A percentile compares a stretch with the other conserved stretches of the same genome.
Conservation (phyloP, 1,140 invertebrate genomes). For the Streblospio benedicti region DNA sequence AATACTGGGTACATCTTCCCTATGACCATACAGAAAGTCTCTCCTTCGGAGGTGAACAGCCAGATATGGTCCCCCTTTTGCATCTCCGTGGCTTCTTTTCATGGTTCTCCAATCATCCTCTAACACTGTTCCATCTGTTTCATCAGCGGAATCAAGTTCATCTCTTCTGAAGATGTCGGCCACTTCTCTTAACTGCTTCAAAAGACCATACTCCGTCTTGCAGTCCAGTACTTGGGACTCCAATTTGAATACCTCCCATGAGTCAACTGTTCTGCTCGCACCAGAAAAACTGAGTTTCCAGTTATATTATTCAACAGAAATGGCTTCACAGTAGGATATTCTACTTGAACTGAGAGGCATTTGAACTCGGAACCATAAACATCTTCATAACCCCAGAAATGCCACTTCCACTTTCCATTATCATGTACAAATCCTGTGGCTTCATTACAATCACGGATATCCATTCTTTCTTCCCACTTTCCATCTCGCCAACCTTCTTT, state of each 20-base stretch:
- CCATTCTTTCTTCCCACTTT: slow-evolving; percentile 73
- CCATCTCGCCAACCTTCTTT: slow-evolving; percentile 72
- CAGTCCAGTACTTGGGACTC: slow-evolving; percentile 32
- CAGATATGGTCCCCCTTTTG: slow-evolving; percentile 67
- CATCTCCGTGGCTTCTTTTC: slow-evolving; percentile 43
- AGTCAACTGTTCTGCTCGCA: slow-evolving; percentile 22
- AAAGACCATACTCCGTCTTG: slow-evolving; percentile 81
- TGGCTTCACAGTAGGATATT: slow-evolving; percentile 34
- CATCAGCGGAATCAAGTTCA: slow-evolving; percentile 62
- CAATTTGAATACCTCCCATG: slow-evolving; percentile 32
- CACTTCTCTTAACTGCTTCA: slow-evolving; percentile 57
- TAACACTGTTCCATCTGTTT: slow-evolving; percentile 54
- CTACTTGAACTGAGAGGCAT: slow-evolving; percentile 70
- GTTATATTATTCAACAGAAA: slow-evolving; percentile 37
- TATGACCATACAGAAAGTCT: slow-evolving; percentile 67
- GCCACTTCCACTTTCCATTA: slow-evolving; percentile 42
- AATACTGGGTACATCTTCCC: slow-evolving; percentile 63
- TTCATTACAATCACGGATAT: slow-evolving; percentile 53
- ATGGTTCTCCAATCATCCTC: slow-evolving; percentile 57
- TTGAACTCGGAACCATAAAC: slow-evolving; percentile 58
- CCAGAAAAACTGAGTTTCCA: slow-evolving; percentile 21
- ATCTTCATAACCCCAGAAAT: slow-evolving; percentile 57
- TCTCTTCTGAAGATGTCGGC: slow-evolving; percentile 62
- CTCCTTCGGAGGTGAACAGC: slow-evolving; percentile 70
- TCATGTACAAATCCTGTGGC: slow-evolving; percentile 28